Percentiles rank a stretch among this genome's conserved stretches.
Conservation (phyloP, 2,797 vertebrate species). For the Chaunax sp. region DNA sequence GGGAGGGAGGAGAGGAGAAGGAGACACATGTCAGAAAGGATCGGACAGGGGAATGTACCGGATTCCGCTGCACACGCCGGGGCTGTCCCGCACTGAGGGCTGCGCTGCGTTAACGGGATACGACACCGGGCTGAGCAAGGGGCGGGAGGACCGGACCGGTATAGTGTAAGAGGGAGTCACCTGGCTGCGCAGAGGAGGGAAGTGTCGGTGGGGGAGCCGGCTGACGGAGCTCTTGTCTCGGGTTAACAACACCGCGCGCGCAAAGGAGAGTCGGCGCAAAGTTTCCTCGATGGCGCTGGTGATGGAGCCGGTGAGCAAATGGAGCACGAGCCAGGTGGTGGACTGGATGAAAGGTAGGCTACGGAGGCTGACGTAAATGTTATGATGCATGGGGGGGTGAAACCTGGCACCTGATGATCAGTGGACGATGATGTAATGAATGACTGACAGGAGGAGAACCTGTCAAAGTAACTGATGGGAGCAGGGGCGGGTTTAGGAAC, state of each 20-base stretch:
- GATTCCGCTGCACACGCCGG: constrained; percentile 55
- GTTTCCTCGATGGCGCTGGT: constrained; percentile 92
- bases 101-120: constrained; percentile 61
- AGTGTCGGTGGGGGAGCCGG: constrained; percentile 22
- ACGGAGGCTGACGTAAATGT: constrained; percentile 29
- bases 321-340: constrained; percentile 96
- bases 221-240: constrained; percentile 34
- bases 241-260: constrained; percentile 33
- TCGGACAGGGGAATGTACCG: constrained; percentile 66
- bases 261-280: constrained; percentile 72
- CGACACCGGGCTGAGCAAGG: constrained; percentile 37
- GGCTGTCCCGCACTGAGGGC: constrained; percentile 53
- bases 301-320: constrained; percentile 99
- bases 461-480: constrained; percentile 35
- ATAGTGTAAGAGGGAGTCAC: constrained; percentile 46
- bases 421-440: constrained; percentile 64
- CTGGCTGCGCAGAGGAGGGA: constrained; percentile 47
- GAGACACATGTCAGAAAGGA: constrained; percentile 64
- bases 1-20: constrained; percentile 21
- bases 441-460: constrained; percentile 51
- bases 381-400: constrained; percentile 26
- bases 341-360: constrained; percentile 97
- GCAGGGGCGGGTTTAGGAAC: constrained; percentile 30
- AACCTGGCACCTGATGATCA: constrained; percentile 71
- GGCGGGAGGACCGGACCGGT: constrained; percentile 32